Evolutionary conservation across 92 coral and sea anemone genomes (phyloP).

Genomic region (Parazoanthus swiftii): DNA sequence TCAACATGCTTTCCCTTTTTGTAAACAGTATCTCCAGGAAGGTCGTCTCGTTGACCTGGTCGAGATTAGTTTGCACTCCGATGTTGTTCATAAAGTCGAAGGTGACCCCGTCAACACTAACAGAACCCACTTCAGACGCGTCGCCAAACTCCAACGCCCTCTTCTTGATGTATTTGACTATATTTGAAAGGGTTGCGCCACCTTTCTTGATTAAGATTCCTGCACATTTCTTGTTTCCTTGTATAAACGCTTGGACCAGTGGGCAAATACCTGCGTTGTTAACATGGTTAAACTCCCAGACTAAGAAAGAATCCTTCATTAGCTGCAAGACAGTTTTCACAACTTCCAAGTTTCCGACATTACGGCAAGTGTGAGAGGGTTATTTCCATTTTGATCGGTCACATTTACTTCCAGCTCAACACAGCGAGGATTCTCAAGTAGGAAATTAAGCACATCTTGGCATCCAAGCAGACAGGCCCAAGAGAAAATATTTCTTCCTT

Average conservation of each 20-base stretch:
- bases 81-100: background rate
- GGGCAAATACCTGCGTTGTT: conserved; percentile 91
- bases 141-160: conserved; percentile 23
- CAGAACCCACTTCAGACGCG: background rate
- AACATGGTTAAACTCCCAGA: conserved; percentile 50
- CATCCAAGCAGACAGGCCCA: conserved; percentile 79
- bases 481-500: conserved; percentile 59
- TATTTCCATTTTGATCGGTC: conserved; percentile 71
- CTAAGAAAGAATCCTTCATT: conserved; percentile 39
- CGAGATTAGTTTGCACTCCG: conserved; percentile 22
- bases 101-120: conserved; percentile 21
- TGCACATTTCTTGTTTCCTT: conserved; percentile 70
- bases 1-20: conserved; percentile 45
- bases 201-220: conserved; percentile 64
- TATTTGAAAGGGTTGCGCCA: conserved; percentile 60
- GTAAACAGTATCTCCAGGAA: conserved; percentile 75
- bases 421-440: conserved; percentile 58
- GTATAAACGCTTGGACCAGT: conserved; percentile 68
- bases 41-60: conserved; percentile 51
- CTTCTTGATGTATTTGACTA: conserved; percentile 56
- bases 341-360: conserved; percentile 64
- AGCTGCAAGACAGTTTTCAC: conserved; percentile 56
- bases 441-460: conserved; percentile 50
- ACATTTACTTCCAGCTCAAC: conserved; percentile 54
- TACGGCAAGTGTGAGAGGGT: conserved; percentile 66